phyloP scores from a whole-genome alignment of 2,113 vertebrate species.

The Megaceryle torquata region DNA sequence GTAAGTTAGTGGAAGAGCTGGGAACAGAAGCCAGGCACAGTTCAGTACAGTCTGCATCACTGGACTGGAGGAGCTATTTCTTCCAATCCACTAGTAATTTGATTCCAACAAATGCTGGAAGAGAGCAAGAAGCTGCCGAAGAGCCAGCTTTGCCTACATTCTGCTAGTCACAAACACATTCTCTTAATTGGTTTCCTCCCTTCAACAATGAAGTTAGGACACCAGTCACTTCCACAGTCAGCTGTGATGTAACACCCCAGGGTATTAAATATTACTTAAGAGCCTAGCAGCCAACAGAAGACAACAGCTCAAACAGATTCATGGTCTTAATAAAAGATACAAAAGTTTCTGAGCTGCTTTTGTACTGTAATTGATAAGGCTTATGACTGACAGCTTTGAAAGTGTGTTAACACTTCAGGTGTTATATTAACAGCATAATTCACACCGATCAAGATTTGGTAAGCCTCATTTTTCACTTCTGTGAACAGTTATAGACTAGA shows the following conservation, averaged over 20 bases:
- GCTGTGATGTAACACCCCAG: background rate
- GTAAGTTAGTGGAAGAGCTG: background rate
- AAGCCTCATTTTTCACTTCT: background rate
- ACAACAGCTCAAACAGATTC: background rate
- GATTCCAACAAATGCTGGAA: background rate
- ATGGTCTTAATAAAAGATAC: background rate
- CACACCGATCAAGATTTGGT: background rate
- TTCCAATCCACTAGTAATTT: background rate
- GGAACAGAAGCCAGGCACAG: background rate
- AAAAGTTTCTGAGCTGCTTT: background rate
- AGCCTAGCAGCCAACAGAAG: background rate
- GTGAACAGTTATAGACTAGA: background rate
- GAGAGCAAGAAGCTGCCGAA: background rate
- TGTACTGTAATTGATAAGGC: background rate
- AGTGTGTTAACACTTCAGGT: background rate
- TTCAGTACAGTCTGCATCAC: background rate
- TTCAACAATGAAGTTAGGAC: background rate
- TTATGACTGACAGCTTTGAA: background rate
- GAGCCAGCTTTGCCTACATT: background rate
- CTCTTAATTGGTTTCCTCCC: background rate
- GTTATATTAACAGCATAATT: background rate
- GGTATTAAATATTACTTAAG: slow-evolving; percentile 18
- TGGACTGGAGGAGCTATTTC: background rate
- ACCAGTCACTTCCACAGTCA: background rate
- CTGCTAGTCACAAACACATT: background rate